phyloP scores from a whole-genome alignment of 1,140 invertebrate genomes.

The Hypsibius dujardini region DNA sequence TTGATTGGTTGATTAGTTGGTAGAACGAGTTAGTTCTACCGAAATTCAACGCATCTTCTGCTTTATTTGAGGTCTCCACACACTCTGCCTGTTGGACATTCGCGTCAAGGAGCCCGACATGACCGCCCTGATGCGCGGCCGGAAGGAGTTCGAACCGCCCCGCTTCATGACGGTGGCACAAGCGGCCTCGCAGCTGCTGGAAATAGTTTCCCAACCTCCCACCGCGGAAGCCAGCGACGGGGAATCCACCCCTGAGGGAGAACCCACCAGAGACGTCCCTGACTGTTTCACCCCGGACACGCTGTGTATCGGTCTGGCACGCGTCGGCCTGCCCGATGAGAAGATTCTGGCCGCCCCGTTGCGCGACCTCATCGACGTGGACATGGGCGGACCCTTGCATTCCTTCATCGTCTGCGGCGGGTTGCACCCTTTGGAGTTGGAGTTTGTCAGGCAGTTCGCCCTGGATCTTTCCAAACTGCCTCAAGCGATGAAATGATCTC shows the following conservation, averaged over 20 bases:
- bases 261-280: constrained; percentile 20
- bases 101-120: constrained; percentile 94
- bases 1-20: no score
- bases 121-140: constrained; percentile 69
- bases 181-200: constrained; percentile 61
- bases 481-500: no score
- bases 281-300: constrained; percentile 34
- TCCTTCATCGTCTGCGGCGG: constrained; percentile 62
- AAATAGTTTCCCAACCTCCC: constrained; percentile 43
- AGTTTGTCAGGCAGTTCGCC: constrained; percentile 48
- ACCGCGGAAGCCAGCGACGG: constrained; percentile 19
- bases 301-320: constrained; percentile 61
- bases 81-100: constrained; percentile 90
- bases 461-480: constrained; percentile 18
- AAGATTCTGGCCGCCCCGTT: constrained; percentile 54
- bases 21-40: no score
- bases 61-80: constrained; percentile 53
- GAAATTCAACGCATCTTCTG: no score
- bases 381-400: constrained; percentile 77
- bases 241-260: constrained; percentile 14
- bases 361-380: constrained; percentile 45
- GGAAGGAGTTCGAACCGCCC: constrained; percentile 77
- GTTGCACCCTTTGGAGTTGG: constrained; percentile 71
- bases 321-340: constrained; percentile 69
- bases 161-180: constrained; percentile 73